Evolutionary conservation across 2,888 invertebrate genomes (phyloP).

Genomic region (Heterodera filipjevi): DNA sequence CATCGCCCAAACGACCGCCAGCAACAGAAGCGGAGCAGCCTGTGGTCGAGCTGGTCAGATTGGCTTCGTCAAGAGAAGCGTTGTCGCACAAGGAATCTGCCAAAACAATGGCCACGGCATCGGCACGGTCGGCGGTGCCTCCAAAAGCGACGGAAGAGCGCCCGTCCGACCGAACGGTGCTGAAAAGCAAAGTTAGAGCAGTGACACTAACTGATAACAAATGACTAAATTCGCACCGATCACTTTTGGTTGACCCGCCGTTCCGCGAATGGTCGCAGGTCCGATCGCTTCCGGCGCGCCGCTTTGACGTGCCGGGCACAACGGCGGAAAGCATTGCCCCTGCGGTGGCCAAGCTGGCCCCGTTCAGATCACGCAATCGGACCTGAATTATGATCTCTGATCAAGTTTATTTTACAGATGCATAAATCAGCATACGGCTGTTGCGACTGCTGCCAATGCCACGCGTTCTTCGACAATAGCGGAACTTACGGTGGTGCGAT

Average conservation of each 20-base stretch:
- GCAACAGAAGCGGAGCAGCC: background rate
- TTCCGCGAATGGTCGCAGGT: background rate
- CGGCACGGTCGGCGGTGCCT: background rate
- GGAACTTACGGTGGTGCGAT: background rate
- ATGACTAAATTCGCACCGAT: background rate
- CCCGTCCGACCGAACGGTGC: background rate
- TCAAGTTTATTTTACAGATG: background rate
- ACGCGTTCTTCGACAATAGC: background rate
- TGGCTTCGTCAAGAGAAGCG: slow-evolving; percentile 5
- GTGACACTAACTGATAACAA: background rate
- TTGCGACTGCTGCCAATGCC: background rate
- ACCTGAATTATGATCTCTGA: background rate
- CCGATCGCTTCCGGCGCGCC: background rate
- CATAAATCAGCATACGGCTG: background rate
- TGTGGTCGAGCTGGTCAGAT: background rate
- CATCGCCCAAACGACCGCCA: slow-evolving; percentile 2
- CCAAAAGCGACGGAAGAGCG: background rate
- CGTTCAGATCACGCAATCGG: background rate
- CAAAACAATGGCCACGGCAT: background rate
- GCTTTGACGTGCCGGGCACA: background rate
- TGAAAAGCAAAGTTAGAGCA: background rate
- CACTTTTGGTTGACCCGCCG: background rate
- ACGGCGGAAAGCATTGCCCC: background rate
- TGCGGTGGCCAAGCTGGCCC: background rate
- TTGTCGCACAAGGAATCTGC: background rate